Conservation (phyloP, 2,113 vertebrate genomes). For the Asarcornis scutulata region DNA sequence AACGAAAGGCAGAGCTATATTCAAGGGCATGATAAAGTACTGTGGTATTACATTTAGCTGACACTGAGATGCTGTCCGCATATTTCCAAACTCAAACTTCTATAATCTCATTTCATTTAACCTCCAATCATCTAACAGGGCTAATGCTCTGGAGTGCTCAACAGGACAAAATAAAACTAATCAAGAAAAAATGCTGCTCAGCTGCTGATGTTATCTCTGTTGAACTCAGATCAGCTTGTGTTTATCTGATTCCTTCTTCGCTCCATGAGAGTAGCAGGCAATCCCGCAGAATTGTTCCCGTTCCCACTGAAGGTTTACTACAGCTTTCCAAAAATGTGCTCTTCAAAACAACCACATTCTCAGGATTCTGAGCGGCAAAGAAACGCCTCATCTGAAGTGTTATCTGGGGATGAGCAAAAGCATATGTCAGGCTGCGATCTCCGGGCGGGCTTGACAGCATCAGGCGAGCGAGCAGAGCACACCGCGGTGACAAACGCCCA, state of each 20-base stretch:
- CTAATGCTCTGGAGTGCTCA: not conserved
- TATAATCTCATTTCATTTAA: not conserved
- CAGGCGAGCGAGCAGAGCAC: rapidly evolving
- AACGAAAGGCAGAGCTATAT: not conserved
- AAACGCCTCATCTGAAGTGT: not conserved
- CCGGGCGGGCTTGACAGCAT: not conserved
- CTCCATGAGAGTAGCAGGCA: not conserved
- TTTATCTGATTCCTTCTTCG: not conserved
- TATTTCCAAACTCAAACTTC: not conserved
- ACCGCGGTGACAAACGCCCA: not conserved
- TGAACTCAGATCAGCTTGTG: not conserved
- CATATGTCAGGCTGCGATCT: not conserved
- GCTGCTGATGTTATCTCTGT: not conserved
- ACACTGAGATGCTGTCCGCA: not conserved
- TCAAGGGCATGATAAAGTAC: not conserved
- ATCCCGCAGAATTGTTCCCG: not conserved
- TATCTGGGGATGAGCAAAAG: not conserved
- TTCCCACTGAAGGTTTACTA: not conserved
- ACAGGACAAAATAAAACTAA: not conserved
- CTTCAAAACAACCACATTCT: not conserved
- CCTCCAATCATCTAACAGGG: not conserved
- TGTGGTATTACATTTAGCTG: not conserved
- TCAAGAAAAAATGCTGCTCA: not conserved
- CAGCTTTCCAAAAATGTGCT: not conserved
- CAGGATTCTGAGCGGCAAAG: not conserved